phyloP scores from a whole-genome alignment of 2,888 invertebrate species.

The Criorhina ranunculi region DNA sequence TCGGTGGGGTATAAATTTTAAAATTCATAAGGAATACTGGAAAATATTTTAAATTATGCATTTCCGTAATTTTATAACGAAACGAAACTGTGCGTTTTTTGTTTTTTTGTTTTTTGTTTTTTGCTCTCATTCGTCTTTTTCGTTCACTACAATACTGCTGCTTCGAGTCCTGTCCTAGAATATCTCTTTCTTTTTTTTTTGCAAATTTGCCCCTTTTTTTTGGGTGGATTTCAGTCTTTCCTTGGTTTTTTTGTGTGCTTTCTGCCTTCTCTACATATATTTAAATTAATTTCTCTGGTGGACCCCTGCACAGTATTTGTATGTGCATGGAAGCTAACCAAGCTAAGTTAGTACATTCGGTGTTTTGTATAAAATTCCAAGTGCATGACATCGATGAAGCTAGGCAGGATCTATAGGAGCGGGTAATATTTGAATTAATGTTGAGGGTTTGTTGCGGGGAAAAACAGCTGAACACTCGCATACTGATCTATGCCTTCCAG shows the following conservation, averaged over 20 bases:
- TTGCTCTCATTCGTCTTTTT: slow-evolving; percentile 20
- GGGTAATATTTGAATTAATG: slow-evolving; percentile 57
- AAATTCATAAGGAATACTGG: slow-evolving; percentile 74
- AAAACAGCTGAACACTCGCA: slow-evolving; percentile 16
- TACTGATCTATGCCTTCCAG: slow-evolving; percentile 46
- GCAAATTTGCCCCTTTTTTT: slow-evolving; percentile 37
- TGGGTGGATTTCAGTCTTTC: slow-evolving; percentile 13
- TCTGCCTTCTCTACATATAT: slow-evolving; percentile 31
- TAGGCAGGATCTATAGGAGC: slow-evolving; percentile 29
- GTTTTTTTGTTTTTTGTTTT: not conserved
- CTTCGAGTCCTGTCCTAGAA: slow-evolving; percentile 35
- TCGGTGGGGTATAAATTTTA: slow-evolving; percentile 65
- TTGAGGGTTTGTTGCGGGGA: not conserved
- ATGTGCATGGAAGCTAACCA: slow-evolving; percentile 36
- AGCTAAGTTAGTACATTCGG: slow-evolving; percentile 54
- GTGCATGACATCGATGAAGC: slow-evolving; percentile 66
- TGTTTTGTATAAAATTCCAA: slow-evolving; percentile 67
- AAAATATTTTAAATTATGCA: slow-evolving; percentile 77
- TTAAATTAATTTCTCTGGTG: slow-evolving; percentile 70
- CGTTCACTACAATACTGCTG: slow-evolving; percentile 27
- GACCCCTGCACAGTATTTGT: slow-evolving; percentile 26
- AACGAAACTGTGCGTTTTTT: slow-evolving; percentile 57
- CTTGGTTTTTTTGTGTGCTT: slow-evolving; percentile 4
- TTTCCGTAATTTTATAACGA: slow-evolving; percentile 75
- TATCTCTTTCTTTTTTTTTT: slow-evolving; percentile 26